Conservation (phyloP, 2,113 vertebrate genomes). For the Podiceps cristatus region DNA sequence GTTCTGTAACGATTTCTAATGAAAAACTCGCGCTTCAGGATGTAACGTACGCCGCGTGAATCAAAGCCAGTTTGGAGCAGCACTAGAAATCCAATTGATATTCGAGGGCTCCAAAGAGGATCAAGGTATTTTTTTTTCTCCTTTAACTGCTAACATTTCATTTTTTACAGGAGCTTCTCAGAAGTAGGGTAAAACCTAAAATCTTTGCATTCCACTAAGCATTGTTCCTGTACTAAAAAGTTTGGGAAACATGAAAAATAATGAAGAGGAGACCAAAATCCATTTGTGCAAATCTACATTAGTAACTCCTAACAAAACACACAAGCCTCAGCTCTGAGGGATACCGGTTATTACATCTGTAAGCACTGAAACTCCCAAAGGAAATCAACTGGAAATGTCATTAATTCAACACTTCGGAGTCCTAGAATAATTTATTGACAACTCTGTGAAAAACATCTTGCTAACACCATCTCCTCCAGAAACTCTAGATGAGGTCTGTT, state of each 20-base stretch:
- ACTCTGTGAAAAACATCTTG: background rate
- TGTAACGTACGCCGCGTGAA: background rate
- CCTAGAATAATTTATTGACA: background rate
- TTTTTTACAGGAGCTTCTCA: background rate
- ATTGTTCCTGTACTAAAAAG: background rate
- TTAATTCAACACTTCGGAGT: background rate
- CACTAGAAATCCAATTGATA: background rate
- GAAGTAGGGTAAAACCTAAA: background rate
- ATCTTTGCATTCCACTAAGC: background rate
- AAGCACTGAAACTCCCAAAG: background rate
- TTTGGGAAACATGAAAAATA: fast-evolving
- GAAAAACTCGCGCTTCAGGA: background rate
- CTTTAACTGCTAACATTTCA: background rate
- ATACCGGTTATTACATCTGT: background rate
- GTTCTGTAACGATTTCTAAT: background rate
- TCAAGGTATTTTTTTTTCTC: fast-evolving
- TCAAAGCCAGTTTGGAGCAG: background rate
- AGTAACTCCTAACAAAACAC: background rate
- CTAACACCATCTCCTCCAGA: background rate
- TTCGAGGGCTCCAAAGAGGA: background rate
- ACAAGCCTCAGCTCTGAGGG: background rate
- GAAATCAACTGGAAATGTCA: slow-evolving; percentile 30
- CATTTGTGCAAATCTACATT: fast-evolving
- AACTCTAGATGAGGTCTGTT: background rate
- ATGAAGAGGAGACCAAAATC: background rate